Evolutionary conservation across 2,797 vertebrate genomes (phyloP).

Genomic region (Coregonus suidteri): DNA sequence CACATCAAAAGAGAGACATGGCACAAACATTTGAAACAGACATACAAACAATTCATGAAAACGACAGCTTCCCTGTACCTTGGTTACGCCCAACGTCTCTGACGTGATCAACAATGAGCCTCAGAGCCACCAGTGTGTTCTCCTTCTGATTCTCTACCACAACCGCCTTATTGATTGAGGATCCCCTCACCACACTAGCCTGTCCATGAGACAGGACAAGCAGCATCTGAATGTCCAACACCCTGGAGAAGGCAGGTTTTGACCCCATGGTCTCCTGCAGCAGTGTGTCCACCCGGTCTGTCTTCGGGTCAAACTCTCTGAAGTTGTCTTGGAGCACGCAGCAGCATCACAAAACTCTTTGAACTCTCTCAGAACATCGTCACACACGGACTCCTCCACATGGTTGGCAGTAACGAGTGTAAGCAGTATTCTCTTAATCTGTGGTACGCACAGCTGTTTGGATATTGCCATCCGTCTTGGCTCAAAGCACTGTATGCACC

Average conservation of each 20-base stretch:
- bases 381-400: conserved; percentile 15
- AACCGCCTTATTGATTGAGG: neutral
- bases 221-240: conserved; percentile 27
- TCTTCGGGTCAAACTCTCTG: conserved; percentile 28
- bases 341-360: conserved; percentile 30
- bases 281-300: conserved; percentile 14
- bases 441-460: conserved; percentile 21
- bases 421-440: conserved; percentile 35
- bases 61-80: neutral
- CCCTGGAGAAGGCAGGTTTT: conserved; percentile 21
- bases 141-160: conserved; percentile 28
- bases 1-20: no score
- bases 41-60: no score
- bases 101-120: conserved; percentile 36
- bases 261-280: conserved; percentile 32
- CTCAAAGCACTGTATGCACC: conserved; percentile 38
- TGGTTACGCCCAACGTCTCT: conserved; percentile 22
- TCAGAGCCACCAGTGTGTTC: conserved; percentile 27
- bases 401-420: conserved; percentile 33
- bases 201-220: conserved; percentile 34
- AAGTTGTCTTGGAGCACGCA: conserved; percentile 24
- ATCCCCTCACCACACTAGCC: conserved; percentile 28
- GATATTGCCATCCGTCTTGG: conserved; percentile 26
- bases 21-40: no score
- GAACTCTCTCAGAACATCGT: conserved; percentile 24